Conservation (phyloP, 2,797 vertebrate genomes). For the Podargus strigoides region DNA sequence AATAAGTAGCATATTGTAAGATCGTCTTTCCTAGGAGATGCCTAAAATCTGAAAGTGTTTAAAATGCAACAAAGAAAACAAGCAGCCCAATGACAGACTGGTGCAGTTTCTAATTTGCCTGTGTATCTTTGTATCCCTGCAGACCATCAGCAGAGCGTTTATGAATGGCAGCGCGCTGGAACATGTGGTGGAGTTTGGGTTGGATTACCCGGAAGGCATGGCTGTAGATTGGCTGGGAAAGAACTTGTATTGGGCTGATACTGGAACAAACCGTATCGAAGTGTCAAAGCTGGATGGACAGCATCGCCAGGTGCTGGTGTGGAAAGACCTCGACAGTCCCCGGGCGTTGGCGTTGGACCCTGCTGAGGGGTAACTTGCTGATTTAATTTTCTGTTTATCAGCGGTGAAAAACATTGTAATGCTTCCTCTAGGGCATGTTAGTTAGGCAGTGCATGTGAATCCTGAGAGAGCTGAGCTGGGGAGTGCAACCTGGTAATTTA, state of each 20-base stretch:
- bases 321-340: slow-evolving; percentile 97
- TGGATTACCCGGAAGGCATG: slow-evolving; percentile 98
- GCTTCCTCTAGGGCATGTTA: neutral
- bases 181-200: slow-evolving; percentile 92
- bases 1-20: slow-evolving; percentile 32
- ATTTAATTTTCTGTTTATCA: slow-evolving; percentile 5
- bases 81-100: neutral
- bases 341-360: slow-evolving; percentile 91
- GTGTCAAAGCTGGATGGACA: slow-evolving; percentile 95
- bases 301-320: slow-evolving; percentile 94
- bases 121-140: slow-evolving; percentile 40
- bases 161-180: slow-evolving; percentile 97
- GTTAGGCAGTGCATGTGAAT: neutral
- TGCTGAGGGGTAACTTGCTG: slow-evolving; percentile 84
- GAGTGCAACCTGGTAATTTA: slow-evolving; percentile 23
- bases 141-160: slow-evolving; percentile 97
- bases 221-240: slow-evolving; percentile 98
- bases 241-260: slow-evolving; percentile 98
- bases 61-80: slow-evolving; percentile 40
- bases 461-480: slow-evolving; percentile 15
- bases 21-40: slow-evolving; percentile 22
- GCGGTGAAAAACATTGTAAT: neutral
- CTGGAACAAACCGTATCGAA: slow-evolving; percentile 95
- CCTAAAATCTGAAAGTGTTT: slow-evolving; percentile 45
- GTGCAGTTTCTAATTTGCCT: slow-evolving; percentile 33